phyloP scores from a whole-genome alignment of 2,113 vertebrate genomes.

The Peromyscus leucopus region DNA sequence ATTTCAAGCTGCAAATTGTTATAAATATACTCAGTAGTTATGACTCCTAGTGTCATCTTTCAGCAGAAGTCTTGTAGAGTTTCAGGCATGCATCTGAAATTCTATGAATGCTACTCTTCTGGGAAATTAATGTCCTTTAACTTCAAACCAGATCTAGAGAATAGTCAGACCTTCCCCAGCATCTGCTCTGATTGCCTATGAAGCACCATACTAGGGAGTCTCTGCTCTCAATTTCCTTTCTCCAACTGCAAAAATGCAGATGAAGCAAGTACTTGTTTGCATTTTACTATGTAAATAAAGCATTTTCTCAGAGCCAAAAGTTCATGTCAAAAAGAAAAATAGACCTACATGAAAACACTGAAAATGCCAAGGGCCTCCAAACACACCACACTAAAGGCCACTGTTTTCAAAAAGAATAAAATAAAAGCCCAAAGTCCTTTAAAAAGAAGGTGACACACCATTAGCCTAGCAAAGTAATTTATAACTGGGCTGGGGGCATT shows the following conservation, averaged over 20 bases:
- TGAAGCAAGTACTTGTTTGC: conserved; percentile 73
- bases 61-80: not conserved
- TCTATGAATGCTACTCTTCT: not conserved
- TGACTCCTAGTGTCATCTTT: no score
- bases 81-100: not conserved
- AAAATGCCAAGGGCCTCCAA: not conserved
- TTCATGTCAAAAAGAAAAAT: conserved; percentile 9
- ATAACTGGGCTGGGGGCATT: fast-evolving
- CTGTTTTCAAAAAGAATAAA: not conserved
- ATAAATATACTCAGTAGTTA: fast-evolving
- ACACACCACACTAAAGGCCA: not conserved
- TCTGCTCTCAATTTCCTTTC: conserved; percentile 44
- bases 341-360: not conserved
- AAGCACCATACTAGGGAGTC: not conserved
- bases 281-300: conserved; percentile 74
- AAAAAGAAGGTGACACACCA: not conserved
- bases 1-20: not conserved
- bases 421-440: not conserved
- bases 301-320: conserved; percentile 20
- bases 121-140: not conserved
- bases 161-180: not conserved
- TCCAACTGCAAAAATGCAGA: conserved; percentile 66
- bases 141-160: not conserved
- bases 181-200: not conserved
- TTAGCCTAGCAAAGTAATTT: not conserved